These are phyloP conservation scores for Dendrocincla fuliginosa DNA, from an alignment of 2,797 vertebrate genomes.

Conservation along the genomic window DNA sequence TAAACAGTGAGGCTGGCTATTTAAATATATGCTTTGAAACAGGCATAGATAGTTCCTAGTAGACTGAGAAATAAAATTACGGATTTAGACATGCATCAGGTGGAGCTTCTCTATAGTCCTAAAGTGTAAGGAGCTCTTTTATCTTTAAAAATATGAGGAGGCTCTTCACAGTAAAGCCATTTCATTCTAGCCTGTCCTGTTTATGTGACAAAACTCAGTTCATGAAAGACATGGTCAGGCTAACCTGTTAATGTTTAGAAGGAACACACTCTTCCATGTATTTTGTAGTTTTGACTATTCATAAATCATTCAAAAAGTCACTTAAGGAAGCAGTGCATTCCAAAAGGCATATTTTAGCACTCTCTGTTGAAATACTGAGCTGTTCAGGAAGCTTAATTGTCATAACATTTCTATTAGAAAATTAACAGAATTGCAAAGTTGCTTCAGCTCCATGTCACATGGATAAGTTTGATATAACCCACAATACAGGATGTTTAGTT, in stretches of 20 bases:
- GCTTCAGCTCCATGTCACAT: neutral
- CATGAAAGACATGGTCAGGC: neutral
- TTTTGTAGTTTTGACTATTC: neutral
- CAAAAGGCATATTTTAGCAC: constrained; percentile 6
- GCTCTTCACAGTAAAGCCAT: neutral
- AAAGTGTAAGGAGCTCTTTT: neutral
- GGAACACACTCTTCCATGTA: neutral
- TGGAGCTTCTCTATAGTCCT: neutral
- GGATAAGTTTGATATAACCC: constrained; percentile 49
- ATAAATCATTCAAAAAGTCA: neutral
- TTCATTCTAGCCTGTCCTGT: neutral
- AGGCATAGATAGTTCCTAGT: neutral
- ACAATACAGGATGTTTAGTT: constrained; percentile 57
- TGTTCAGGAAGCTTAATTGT: constrained; percentile 55
- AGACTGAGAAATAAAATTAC: neutral
- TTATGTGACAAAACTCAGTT: neutral
- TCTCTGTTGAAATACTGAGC: constrained; percentile 22
- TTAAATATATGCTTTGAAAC: neutral
- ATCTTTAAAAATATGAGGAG: neutral
- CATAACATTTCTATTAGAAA: constrained; percentile 68
- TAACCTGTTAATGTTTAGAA: neutral
- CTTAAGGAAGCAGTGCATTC: constrained; percentile 41
- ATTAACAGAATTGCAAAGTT: constrained; percentile 38
- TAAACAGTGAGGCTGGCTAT: neutral
- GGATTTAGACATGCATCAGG: neutral